These are phyloP conservation scores for Cossypha dichroa DNA, from an alignment of 2,797 vertebrate genomes.

Conservation along the genomic window DNA sequence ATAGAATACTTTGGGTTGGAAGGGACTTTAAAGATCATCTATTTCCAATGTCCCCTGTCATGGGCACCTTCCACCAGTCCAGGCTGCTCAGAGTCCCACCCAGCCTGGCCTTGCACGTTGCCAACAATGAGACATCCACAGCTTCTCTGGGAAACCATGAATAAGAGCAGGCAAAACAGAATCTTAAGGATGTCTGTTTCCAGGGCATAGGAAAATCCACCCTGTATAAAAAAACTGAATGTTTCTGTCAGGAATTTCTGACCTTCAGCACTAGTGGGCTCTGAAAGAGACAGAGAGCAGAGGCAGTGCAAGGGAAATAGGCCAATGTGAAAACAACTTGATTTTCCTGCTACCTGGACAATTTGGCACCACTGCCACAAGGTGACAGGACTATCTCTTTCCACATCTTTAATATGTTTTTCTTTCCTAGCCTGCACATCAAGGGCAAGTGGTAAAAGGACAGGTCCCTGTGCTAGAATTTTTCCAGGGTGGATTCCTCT, in stretches of 20 bases:
- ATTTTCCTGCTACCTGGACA: neutral
- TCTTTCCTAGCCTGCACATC: neutral
- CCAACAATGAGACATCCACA: neutral
- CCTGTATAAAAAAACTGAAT: neutral
- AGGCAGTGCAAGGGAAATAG: neutral
- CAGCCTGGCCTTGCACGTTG: neutral
- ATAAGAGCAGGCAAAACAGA: neutral
- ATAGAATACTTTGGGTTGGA: neutral
- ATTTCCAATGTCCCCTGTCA: neutral
- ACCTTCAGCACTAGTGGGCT: neutral
- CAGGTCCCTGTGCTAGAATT: rapidly evolving
- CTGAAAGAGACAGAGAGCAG: neutral
- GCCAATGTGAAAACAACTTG: neutral
- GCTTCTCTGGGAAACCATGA: neutral
- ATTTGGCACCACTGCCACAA: neutral
- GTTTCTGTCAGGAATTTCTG: neutral
- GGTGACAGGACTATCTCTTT: neutral
- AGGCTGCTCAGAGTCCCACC: neutral
- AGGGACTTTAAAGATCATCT: neutral
- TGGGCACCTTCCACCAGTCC: neutral
- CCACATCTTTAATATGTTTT: neutral
- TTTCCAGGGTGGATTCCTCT: neutral
- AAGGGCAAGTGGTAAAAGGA: neutral
- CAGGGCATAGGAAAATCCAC: neutral
- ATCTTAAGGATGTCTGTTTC: neutral